Evolutionary conservation across 2,888 invertebrate species (phyloP), one percentile per base, ranked within the genome.

Genomic region (Halictus ligatus): DNA sequence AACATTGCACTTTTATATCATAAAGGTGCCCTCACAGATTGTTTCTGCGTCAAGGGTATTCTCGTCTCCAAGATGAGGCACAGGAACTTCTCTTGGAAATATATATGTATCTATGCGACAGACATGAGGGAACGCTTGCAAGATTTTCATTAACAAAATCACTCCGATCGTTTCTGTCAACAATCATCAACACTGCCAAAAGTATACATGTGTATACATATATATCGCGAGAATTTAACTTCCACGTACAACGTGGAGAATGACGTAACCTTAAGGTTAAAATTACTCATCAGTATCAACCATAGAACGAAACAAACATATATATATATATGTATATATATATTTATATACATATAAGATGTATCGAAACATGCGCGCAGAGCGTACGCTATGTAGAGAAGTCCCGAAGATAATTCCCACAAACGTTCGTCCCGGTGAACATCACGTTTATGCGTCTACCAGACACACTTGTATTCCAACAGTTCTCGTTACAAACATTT

Each of bases 81-180:
- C 75, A 73, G 78, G 78, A 87, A 87, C 87, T 72, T 80, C 85
- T 82, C 86, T 89, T 89, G 84, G 80, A 82, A 74, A 84, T 77
- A 85, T 78, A 84, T 77, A 85, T 75, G 82, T 25, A 72, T 75
- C 83, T 78, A 78, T 80, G 81, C 80, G 81, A 67, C 81, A 89
- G 86, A 84, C 85, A 46, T 84, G 69, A 90, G 77, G 87, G 86
- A 84, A 81, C 72, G 76, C 60, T 83, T 69, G 71, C 74, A 46
- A 69, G 60, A 67, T 69, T 71, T 71, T 64, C 73, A 84, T 74
- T 60, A 90, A 81, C 54, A 83, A 81, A 90, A 72, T 83, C 67
- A 84, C 67, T 78, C 75, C 71, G 81, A 76, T n/a, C 54, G 60
- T 76, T 50, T 43, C 80, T 40, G 54, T 75, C 75, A 75, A 75